Base-by-base conservation (phyloP, 1,140 invertebrate species). In the Lucilia sericata region DNA sequence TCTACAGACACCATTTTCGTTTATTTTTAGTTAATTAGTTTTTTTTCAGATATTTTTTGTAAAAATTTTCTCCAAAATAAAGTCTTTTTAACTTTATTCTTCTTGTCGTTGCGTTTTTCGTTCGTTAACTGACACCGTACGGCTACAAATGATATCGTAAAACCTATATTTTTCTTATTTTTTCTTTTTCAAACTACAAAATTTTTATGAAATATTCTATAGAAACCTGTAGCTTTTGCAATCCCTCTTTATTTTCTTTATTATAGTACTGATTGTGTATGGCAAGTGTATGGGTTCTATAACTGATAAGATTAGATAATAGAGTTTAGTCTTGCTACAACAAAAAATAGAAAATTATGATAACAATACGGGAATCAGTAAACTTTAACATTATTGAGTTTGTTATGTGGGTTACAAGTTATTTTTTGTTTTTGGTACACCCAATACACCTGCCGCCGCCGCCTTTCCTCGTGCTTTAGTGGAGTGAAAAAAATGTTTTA, bases 1-100 rank as follows among this genome's bases (percentile, higher is more conserved):
- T 95, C 94, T 83, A 96, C 92, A 84, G 94, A 95, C 88, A 95
- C 94, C 95, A 95, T 96, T 92, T 91, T 94, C 87, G 87, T 84
- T 74, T 34, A 25, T 82, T 82, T 75, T 5, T 82, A 70, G 65
- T 51, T 70, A 19, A 55, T 75, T 30, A 49, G 12, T 51, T 49
- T 75, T 51, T n/a, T 9, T 70, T 25, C n/a, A n/a, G n/a, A n/a
- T 21, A n/a, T n/a, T 51, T 80, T 21, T 80, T 51, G 13, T 2
- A 42, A 80, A n/a, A 70, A 12, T 80, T 80, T 80, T 70, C n/a
- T 78, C 19, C 19, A 70, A 55, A 55, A 76, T 30, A 76, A 76
- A 76, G 9, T 75, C 34, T 75, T 75, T 36, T 17, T 30, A 10
- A n/a, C 42, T 76, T 76, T 36, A 13, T 10, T 42, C 10, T 42